These are phyloP conservation scores for Rhamnusium bicolor DNA, from an alignment of 2,888 invertebrate species.

Conservation along the genomic window DNA sequence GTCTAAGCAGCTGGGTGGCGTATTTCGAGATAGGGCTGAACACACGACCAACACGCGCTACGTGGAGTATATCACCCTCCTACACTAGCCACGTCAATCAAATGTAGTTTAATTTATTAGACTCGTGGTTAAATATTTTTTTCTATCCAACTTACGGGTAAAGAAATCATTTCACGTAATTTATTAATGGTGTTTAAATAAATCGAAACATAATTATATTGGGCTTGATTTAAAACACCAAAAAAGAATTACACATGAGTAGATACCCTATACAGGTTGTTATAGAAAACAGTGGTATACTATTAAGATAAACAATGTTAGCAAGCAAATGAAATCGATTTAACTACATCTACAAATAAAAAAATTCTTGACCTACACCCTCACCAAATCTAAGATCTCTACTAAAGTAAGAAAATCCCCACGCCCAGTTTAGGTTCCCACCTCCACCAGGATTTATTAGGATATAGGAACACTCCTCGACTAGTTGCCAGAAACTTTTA, in stretches of 20 bases:
- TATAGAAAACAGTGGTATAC: too few species aligned
- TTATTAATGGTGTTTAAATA: conserved; percentile 17
- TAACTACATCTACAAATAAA: too few species aligned
- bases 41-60: conserved; percentile 59
- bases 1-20: conserved; percentile 58
- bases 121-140: conserved; percentile 15
- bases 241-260: neutral
- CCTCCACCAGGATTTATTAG: too few species aligned
- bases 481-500: too few species aligned
- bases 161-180: conserved; percentile 22
- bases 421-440: too few species aligned
- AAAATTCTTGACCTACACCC: too few species aligned
- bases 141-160: conserved; percentile 4
- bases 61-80: conserved; percentile 54
- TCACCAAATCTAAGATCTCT: too few species aligned
- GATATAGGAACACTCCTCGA: too few species aligned
- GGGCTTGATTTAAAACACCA: neutral
- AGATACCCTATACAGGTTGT: too few species aligned
- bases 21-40: conserved; percentile 49
- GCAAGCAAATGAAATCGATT: too few species aligned
- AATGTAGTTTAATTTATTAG: conserved; percentile 43
- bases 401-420: too few species aligned
- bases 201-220: neutral
- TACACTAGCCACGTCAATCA: conserved; percentile 48
- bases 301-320: too few species aligned